These are phyloP conservation scores for Anticlea derivata DNA, from an alignment of 2,888 invertebrate genomes.

Conservation along the genomic window DNA sequence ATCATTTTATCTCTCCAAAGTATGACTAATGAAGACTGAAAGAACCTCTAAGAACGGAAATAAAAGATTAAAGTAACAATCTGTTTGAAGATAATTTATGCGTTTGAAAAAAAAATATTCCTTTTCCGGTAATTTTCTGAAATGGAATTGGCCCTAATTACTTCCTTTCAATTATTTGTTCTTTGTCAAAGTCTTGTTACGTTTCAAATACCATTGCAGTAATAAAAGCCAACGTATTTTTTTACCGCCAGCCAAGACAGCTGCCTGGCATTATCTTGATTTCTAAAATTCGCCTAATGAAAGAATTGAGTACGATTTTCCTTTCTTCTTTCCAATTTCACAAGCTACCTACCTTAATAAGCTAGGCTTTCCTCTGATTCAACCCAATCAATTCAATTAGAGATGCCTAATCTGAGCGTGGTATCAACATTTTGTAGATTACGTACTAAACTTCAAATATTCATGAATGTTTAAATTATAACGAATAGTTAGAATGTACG, in stretches of 20 bases:
- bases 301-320: constrained; percentile 2
- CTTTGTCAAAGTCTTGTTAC: not conserved
- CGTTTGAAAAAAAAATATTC: constrained; percentile 31
- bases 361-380: not conserved
- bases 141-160: constrained; percentile 19
- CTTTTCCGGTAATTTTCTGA: constrained; percentile 25
- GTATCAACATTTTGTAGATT: constrained; percentile 20
- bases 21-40: constrained; percentile 69
- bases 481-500: constrained; percentile 37
- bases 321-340: not conserved
- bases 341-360: not conserved
- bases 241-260: no score
- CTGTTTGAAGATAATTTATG: constrained; percentile 53
- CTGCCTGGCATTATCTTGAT: not conserved
- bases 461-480: constrained; percentile 39
- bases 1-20: constrained; percentile 71
- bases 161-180: constrained; percentile 22
- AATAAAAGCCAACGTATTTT: no score
- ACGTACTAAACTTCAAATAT: constrained; percentile 38
- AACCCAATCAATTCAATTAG: constrained; percentile 19
- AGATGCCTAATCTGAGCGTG: constrained; percentile 14
- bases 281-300: not conserved
- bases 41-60: constrained; percentile 54
- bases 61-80: constrained; percentile 66
- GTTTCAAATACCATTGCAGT: no score